phyloP scores from a whole-genome alignment of 2,797 vertebrate genomes.

The Manis pentadactyla region DNA sequence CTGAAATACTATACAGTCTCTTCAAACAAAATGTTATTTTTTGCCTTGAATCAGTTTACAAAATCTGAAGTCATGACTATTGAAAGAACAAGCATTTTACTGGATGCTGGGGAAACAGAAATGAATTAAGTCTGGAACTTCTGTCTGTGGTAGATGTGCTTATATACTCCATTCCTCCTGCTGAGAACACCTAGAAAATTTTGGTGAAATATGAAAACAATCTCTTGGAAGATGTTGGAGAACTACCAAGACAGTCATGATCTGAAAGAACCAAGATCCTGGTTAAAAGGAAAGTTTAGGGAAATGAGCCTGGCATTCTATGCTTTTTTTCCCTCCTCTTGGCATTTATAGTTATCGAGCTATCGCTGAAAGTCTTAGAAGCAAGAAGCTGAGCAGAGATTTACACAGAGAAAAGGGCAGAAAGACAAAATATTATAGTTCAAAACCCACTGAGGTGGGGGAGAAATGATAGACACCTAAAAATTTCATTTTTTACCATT shows the following conservation, averaged over 20 bases:
- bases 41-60: not conserved
- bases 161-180: not conserved
- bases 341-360: not conserved
- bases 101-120: not conserved
- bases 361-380: not conserved
- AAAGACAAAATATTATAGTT: not conserved
- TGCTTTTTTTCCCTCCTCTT: not conserved
- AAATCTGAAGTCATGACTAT: not conserved
- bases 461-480: not conserved
- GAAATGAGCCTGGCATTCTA: not conserved
- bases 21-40: constrained; percentile 21
- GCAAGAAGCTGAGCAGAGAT: not conserved
- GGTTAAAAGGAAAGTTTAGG: not conserved
- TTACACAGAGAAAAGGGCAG: not conserved
- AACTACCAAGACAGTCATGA: not conserved
- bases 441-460: not conserved
- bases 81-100: not conserved
- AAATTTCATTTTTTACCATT: not conserved
- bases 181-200: not conserved
- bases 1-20: not conserved
- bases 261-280: not conserved
- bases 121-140: not conserved
- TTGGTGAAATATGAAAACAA: not conserved
- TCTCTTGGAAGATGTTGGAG: not conserved
- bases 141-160: not conserved